phyloP scores from a whole-genome alignment of 2,113 vertebrate genomes.

The Stigmatopora nigra region DNA sequence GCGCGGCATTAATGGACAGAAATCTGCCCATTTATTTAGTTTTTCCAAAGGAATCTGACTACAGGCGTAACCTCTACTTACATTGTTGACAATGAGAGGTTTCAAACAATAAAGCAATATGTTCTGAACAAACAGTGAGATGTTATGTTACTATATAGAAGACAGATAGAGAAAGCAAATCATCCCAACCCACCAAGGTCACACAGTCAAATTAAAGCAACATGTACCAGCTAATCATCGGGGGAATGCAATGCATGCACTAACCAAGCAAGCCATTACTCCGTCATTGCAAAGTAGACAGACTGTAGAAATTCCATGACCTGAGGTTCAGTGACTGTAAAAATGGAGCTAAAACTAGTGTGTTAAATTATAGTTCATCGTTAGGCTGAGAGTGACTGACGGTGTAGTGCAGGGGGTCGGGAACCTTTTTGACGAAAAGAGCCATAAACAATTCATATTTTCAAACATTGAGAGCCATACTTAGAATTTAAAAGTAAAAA shows the following conservation, averaged over 20 bases:
- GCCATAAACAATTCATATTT: too few relatives aligned
- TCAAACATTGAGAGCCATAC: too few relatives aligned
- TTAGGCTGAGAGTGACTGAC: too few relatives aligned
- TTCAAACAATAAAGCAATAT: slow-evolving; percentile 15
- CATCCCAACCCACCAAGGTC: neutral
- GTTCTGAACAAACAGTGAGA: slow-evolving; percentile 1
- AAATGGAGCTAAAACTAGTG: neutral
- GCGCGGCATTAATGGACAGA: neutral
- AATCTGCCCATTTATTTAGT: slow-evolving; percentile 18
- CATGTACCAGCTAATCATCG: neutral
- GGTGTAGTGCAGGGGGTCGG: too few relatives aligned
- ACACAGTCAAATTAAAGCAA: neutral
- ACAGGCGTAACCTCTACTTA: neutral
- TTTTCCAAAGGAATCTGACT: slow-evolving; percentile 28
- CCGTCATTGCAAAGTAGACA: neutral
- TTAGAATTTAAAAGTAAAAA: too few relatives aligned
- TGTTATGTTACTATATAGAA: neutral
- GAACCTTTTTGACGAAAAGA: too few relatives aligned
- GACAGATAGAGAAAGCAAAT: neutral
- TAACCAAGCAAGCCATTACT: neutral
- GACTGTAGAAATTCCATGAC: neutral
- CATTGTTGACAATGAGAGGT: neutral
- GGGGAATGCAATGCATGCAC: neutral
- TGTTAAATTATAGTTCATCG: slow-evolving; percentile 5
- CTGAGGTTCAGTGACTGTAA: neutral